Conservation (phyloP, 2,888 invertebrate genomes). For the Drosophila fulvimacula region DNA sequence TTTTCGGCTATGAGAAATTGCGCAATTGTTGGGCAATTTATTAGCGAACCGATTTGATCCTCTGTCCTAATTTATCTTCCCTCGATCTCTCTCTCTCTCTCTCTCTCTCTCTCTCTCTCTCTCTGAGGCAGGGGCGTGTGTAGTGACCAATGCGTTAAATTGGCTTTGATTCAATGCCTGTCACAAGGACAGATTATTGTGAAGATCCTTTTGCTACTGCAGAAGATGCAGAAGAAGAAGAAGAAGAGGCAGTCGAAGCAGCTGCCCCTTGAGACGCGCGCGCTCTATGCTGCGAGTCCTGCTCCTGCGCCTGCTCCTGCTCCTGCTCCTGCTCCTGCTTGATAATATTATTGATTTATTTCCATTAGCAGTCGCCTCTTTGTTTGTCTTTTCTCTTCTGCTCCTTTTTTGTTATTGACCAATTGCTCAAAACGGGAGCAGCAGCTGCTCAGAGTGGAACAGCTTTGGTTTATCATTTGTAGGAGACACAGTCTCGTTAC, state of each 20-base stretch:
- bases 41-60: slow-evolving; percentile 53
- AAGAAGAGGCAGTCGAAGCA: slow-evolving; percentile 21
- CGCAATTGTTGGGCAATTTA: slow-evolving; percentile 82
- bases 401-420: slow-evolving; percentile 42
- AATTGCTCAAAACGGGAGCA: slow-evolving; percentile 38
- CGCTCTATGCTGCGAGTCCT: slow-evolving; percentile 23
- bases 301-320: slow-evolving; percentile 6
- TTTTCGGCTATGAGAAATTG: slow-evolving; percentile 68
- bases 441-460: slow-evolving; percentile 31
- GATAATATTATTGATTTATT: slow-evolving; percentile 68
- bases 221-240: neutral
- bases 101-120: neutral
- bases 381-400: neutral
- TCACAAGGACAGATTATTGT: slow-evolving; percentile 61
- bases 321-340: slow-evolving; percentile 8
- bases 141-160: slow-evolving; percentile 77
- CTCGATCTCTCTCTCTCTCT: slow-evolving; percentile 3
- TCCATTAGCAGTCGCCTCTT: slow-evolving; percentile 26
- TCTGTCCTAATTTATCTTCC: slow-evolving; percentile 75
- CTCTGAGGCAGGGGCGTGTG: slow-evolving; percentile 52
- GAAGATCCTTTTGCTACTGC: slow-evolving; percentile 34
- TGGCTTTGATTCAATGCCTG: slow-evolving; percentile 66
- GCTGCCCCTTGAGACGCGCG: slow-evolving; percentile 28
- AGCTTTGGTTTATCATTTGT: neutral
- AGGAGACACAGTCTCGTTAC: neutral